Base-by-base conservation (phyloP, 2,888 invertebrate genomes). In the Dasysyrphus tricinctus region DNA sequence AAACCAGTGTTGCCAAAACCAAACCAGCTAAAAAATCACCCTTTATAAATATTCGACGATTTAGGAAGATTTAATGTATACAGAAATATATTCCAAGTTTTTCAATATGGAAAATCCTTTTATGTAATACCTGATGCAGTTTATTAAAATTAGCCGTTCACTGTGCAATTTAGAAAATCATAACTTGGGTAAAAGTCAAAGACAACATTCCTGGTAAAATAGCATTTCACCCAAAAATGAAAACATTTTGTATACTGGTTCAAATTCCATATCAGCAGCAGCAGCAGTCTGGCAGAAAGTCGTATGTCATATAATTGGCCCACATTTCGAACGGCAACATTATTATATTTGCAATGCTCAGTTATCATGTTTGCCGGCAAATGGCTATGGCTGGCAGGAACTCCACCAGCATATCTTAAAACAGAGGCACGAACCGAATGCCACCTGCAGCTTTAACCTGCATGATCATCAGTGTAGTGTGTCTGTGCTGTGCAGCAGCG, bases 291-390 rank as follows among this genome's bases (percentile, higher is more conserved):
- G 51, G 51, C 59, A 39, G 74, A 63, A 75, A 63, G 54, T 54
- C 51, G 51, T 70, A 79, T 70, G 56, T 70, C 83, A 79, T 80
- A 70, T 85, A 81, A 85, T 85, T 85, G 81, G 85, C 85, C 81
- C 77, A 85, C 81, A 77, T 85, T 85, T 70, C 51, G 73, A 65
- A 70, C 63, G 29, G 63, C 32, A 72, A 14, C 42, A 42, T 39
- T 29, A 24, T n/a, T 59, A 59, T 16, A 54, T 67, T 59, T 29
- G 69, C 72, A 75, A 70, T 72, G 76, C 39, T 37, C 54, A 63
- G 69, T 69, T 69, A 39, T 54, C 69, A 69, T 69, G 69, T 69
- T 69, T 39, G 51, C 54, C 39, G 51, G 73, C 73, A 77, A 73
- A 47, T 14, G 24, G 24, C 24, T 2, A n/a, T n/a, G 24, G 24